phyloP scores from a whole-genome alignment of 2,888 invertebrate species.

The Metallyticus violacea region DNA sequence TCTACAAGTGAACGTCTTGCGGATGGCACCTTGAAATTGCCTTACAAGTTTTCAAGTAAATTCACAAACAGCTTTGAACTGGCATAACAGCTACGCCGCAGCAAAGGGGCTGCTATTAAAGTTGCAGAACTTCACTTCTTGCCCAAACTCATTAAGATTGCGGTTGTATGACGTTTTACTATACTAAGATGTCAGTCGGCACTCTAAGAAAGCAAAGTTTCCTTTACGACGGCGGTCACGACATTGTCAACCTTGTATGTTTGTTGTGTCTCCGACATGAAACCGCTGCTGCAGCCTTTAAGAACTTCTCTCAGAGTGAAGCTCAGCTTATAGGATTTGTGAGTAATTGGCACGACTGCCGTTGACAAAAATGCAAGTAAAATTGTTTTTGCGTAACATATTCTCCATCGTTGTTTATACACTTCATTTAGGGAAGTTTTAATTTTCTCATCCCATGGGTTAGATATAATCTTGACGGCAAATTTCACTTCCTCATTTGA shows the following conservation, averaged over 20 bases:
- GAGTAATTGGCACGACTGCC: too few relatives aligned
- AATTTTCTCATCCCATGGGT: too few relatives aligned
- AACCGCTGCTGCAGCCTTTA: background rate
- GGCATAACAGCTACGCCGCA: background rate
- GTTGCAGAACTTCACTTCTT: background rate
- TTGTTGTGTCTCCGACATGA: background rate
- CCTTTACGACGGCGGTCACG: background rate
- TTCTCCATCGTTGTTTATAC: too few relatives aligned
- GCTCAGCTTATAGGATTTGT: too few relatives aligned
- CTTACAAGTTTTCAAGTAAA: background rate
- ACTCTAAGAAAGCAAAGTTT: background rate
- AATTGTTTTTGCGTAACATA: too few relatives aligned
- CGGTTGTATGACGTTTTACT: background rate
- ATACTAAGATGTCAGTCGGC: background rate
- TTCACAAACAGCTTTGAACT: background rate
- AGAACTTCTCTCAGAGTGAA: background rate
- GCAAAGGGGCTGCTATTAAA: background rate
- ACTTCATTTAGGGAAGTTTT: too few relatives aligned
- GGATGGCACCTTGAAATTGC: background rate
- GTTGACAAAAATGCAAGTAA: too few relatives aligned
- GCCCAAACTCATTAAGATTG: slow-evolving; percentile 8
- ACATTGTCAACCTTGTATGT: too few relatives aligned
- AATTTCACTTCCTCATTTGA: too few relatives aligned
- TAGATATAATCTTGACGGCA: too few relatives aligned
- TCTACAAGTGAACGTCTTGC: too few relatives aligned